phyloP scores from a whole-genome alignment of 2,113 vertebrate genomes.

The Peromyscus maniculatus region DNA sequence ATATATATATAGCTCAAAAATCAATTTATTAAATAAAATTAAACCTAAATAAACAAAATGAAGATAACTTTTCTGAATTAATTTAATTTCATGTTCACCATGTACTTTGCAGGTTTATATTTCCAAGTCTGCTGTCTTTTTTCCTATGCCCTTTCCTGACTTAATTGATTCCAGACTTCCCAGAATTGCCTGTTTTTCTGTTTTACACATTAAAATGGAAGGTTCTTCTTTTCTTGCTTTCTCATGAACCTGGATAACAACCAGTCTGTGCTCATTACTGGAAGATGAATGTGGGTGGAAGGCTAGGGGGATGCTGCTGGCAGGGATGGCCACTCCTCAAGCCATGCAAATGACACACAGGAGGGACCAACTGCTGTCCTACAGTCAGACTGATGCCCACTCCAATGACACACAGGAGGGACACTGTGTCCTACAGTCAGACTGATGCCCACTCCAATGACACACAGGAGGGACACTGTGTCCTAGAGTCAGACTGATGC shows the following conservation, averaged over 20 bases:
- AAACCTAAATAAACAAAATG: slow-evolving; percentile 34
- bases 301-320: not conserved
- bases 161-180: slow-evolving; percentile 66
- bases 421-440: not conserved
- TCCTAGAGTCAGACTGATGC: no score
- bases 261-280: not conserved
- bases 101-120: slow-evolving; percentile 45
- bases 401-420: slow-evolving; percentile 44
- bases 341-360: slow-evolving; percentile 29
- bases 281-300: slow-evolving; percentile 25
- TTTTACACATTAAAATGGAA: slow-evolving; percentile 41
- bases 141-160: slow-evolving; percentile 30
- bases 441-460: no score
- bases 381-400: not conserved
- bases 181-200: slow-evolving; percentile 50
- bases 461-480: no score
- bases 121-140: slow-evolving; percentile 62
- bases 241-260: slow-evolving; percentile 40
- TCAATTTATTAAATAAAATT: slow-evolving; percentile 46
- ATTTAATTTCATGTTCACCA: slow-evolving; percentile 48
- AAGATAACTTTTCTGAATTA: slow-evolving; percentile 48
- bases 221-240: slow-evolving; percentile 34
- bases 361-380: not conserved
- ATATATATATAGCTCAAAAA: slow-evolving; percentile 24
- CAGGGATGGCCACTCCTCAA: slow-evolving; percentile 14